Base-by-base conservation (phyloP, 2,797 vertebrate genomes). In the Syngnathus rostellatus region DNA sequence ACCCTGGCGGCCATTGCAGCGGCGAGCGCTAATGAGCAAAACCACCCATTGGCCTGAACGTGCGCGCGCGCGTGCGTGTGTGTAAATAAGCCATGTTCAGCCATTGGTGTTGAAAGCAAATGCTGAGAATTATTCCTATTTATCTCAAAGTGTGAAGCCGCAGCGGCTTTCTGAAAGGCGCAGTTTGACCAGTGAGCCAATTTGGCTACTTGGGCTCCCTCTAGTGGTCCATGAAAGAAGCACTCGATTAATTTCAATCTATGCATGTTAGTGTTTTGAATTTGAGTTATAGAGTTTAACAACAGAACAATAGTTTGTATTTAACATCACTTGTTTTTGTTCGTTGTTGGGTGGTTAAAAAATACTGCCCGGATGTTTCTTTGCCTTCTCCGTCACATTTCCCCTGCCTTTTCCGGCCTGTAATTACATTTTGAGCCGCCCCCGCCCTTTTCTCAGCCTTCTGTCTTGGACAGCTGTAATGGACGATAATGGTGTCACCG, bases 401-500 rank as follows among this genome's bases (percentile, higher is more conserved):
- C 23, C 5, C 48, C 50, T 53, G 50, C 50, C 12, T 21, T 53
- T 25, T n/a, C 21, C 23, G 51, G 54, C 51, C 70, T 65, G 50
- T 86, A 87, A 88, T 88, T 74, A 39, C 76, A 87, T 89, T 75
- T 75, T 0, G 5, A 51, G 6, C 6, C 2, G 76, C 79, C 65
- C 67, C 62, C 40, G 70, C 14, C 67, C 37, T 21, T 57, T n/a
- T 64, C 72, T 12, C 57, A 64, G 76, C 79, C 50, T 82, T 31
- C 70, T 81, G 74, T 81, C 71, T 79, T 69, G 78, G 68, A 67
- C 75, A 67, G 21, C 19, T 66, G 62, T 75, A 62, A 78, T 60
- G 61, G 76, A 71, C 65, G 70, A 9, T 10, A 31, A 31, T 31
- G 31, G 31, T 31, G 31, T 4, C 31, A 31, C 31, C 31, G 31